A percentile compares a stretch with the other conserved stretches of the same genome.
Evolutionary conservation across 2,888 invertebrate species (phyloP).

Genomic region (Perdita meconis): DNA sequence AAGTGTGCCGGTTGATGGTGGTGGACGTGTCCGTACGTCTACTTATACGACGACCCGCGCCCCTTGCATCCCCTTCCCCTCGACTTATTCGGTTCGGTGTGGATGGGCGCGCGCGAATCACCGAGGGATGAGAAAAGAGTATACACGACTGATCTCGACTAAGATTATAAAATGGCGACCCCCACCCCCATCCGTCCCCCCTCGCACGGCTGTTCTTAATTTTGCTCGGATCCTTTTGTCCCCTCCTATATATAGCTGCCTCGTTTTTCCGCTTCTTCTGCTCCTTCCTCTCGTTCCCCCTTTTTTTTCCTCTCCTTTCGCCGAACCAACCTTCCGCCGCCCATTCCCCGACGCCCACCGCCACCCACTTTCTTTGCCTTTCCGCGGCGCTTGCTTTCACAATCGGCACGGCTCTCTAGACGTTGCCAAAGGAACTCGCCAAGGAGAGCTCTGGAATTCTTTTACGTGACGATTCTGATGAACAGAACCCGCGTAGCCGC

Average conservation of each 20-base stretch:
- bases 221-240: conserved; percentile 71
- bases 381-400: conserved; percentile 60
- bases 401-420: conserved; percentile 60
- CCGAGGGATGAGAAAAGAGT: conserved; percentile 50
- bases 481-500: conserved; percentile 39
- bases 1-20: conserved; percentile 45
- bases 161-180: conserved; percentile 79
- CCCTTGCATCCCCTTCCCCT: conserved; percentile 4
- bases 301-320: conserved; percentile 17
- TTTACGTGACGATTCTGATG: conserved; percentile 65
- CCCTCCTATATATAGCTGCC: conserved; percentile 35
- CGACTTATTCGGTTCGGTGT: conserved; percentile 56
- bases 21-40: conserved; percentile 42
- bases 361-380: conserved; percentile 57
- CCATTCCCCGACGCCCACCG: conserved; percentile 9
- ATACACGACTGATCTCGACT: conserved; percentile 70
- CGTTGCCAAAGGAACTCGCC: conserved; percentile 56
- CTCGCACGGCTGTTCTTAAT: conserved; percentile 71
- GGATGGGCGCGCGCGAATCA: conserved; percentile 32
- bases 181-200: conserved; percentile 64
- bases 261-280: conserved; percentile 41
- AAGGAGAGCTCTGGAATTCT: conserved; percentile 59
- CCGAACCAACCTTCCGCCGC: too few relatives aligned
- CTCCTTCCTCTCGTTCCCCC: conserved; percentile 10
- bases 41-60: conserved; percentile 47